Evolutionary conservation across 2,113 vertebrate species (phyloP).

Genomic region (Pseudorectes ferrugineus): DNA sequence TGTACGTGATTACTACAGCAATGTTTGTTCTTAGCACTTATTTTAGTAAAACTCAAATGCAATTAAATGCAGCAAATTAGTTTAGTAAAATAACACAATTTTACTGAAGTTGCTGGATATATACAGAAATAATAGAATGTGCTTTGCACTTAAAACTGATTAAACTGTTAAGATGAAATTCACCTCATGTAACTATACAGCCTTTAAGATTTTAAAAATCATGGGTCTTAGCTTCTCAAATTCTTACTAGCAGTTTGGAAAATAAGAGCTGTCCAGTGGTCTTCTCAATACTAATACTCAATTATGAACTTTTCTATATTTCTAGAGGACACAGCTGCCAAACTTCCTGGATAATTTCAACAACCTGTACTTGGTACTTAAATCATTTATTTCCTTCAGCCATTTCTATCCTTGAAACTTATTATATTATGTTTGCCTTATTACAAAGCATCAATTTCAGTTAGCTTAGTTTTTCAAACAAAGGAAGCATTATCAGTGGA

Average conservation of each 20-base stretch:
- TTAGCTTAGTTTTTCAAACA: background rate
- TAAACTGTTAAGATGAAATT: background rate
- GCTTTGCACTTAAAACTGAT: background rate
- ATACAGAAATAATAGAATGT: background rate
- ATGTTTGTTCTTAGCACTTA: background rate
- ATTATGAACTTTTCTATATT: background rate
- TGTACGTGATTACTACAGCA: background rate
- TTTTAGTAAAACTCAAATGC: background rate
- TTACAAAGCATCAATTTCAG: background rate
- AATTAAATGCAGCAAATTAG: background rate
- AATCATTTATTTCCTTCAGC: background rate
- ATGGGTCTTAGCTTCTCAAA: background rate
- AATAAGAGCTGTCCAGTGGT: background rate
- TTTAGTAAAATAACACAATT: background rate
- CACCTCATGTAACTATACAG: background rate
- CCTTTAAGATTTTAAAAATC: background rate
- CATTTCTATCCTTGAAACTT: background rate
- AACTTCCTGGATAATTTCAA: background rate
- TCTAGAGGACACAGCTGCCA: background rate
- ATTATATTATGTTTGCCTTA: background rate
- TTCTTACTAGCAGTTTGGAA: background rate
- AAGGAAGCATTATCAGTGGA: background rate
- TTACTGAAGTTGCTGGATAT: background rate
- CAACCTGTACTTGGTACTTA: background rate
- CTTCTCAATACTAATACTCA: background rate